Conservation (phyloP, 1,140 invertebrate genomes). For the Euura lappo region DNA sequence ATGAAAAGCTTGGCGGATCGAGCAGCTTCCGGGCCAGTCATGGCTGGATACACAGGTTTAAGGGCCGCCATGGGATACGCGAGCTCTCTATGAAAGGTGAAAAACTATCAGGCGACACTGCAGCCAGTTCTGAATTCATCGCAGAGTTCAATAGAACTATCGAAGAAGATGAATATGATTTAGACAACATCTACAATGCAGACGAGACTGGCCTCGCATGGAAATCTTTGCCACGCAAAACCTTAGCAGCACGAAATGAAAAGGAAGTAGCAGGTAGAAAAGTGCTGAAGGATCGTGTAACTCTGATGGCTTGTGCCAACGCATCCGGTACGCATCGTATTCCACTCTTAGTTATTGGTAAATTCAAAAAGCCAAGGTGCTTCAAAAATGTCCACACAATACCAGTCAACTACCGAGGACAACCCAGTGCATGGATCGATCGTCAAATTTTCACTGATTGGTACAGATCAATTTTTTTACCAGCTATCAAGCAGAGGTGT, state of each 20-base stretch:
- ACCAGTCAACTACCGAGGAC: not conserved
- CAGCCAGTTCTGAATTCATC: constrained; percentile 18
- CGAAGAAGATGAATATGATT: constrained; percentile 15
- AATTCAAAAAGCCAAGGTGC: not conserved
- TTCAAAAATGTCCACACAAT: not conserved
- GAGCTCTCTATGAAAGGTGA: constrained; percentile 25
- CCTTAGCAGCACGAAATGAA: constrained; percentile 30
- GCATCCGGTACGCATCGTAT: constrained; percentile 36
- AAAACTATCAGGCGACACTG: constrained; percentile 24
- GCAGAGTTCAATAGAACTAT: constrained; percentile 16
- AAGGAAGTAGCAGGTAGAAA: constrained; percentile 34
- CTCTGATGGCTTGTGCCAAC: constrained; percentile 48
- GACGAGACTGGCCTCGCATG: constrained; percentile 53
- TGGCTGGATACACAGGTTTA: constrained; percentile 45
- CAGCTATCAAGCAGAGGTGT: too few relatives aligned
- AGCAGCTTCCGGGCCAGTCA: constrained; percentile 37
- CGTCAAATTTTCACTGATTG: not conserved
- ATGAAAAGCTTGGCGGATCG: constrained; percentile 7
- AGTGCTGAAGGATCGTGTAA: constrained; percentile 44
- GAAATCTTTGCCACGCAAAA: constrained; percentile 27
- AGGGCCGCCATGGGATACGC: constrained; percentile 41
- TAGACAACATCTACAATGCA: constrained; percentile 46
- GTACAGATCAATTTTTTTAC: too few relatives aligned
- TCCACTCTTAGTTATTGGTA: not conserved
- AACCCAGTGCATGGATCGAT: constrained; percentile 4